Conservation (phyloP, 1,140 invertebrate genomes). For the Metopolophium dirhodum region DNA sequence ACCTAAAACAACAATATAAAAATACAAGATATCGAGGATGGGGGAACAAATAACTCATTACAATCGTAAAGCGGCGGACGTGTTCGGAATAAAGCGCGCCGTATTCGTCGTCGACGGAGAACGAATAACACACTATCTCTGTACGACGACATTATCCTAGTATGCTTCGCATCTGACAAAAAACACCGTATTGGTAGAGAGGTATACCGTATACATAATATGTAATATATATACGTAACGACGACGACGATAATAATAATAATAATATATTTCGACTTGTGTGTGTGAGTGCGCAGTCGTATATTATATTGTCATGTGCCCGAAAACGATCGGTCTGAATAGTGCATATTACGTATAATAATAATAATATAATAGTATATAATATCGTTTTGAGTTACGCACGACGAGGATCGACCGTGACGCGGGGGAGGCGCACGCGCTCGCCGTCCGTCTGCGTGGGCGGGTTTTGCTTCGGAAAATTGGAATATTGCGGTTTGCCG, state of each 20-base stretch:
- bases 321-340: neutral
- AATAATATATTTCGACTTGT: neutral
- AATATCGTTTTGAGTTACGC: neutral
- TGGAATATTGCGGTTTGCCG: neutral
- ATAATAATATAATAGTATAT: neutral
- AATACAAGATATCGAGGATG: constrained; percentile 35
- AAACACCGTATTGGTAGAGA: neutral
- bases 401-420: neutral
- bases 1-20: constrained; percentile 39
- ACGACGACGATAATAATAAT: neutral
- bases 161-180: neutral
- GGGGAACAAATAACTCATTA: constrained; percentile 57
- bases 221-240: neutral
- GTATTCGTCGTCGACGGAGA: neutral
- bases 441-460: neutral
- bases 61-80: constrained; percentile 54
- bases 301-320: neutral
- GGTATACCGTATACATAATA: neutral
- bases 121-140: neutral
- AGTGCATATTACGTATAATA: neutral
- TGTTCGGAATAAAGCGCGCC: constrained; percentile 44
- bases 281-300: neutral
- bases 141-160: neutral
- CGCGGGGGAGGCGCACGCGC: neutral
- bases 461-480: neutral